A percentile compares a stretch with the other conserved stretches of the same genome.
phyloP scores from a whole-genome alignment of 2,113 vertebrate species.

The Channa argus region DNA sequence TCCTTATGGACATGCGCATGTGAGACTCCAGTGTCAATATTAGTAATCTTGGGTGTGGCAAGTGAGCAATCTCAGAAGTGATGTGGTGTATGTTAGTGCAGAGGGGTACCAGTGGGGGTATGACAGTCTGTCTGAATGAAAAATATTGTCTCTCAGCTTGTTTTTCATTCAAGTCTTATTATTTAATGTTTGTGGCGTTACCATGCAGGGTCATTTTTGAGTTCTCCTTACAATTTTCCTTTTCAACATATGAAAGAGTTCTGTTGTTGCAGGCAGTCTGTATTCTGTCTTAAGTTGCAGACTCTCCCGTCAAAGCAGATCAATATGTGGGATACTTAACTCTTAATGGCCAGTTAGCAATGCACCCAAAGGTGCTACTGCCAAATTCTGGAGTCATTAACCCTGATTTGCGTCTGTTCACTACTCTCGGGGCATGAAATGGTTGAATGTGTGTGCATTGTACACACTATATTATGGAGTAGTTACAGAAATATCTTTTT shows the following conservation, averaged over 20 bases:
- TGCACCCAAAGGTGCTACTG: not conserved
- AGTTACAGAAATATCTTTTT: not conserved
- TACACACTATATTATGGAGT: not conserved
- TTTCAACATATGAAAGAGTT: no score
- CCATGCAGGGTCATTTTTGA: no score
- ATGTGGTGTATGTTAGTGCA: constrained; percentile 40
- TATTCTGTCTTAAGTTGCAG: not conserved
- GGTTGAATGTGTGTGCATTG: no score
- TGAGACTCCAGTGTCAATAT: constrained; percentile 60
- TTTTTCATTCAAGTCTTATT: not conserved
- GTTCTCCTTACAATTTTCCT: no score
- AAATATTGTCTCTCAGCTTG: not conserved
- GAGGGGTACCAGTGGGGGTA: no score
- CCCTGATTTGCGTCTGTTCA: no score
- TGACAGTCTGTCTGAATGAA: no score
- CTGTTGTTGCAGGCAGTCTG: not conserved
- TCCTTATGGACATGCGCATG: constrained; percentile 58
- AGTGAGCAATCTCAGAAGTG: constrained; percentile 51
- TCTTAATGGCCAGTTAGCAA: not conserved
- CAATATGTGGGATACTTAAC: not conserved
- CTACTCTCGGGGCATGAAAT: no score
- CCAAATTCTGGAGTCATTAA: no score
- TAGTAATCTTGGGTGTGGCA: constrained; percentile 78
- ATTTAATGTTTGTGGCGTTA: no score
- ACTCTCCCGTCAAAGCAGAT: not conserved